phyloP scores from a whole-genome alignment of 2,113 vertebrate genomes.

The Chunga burmeisteri region DNA sequence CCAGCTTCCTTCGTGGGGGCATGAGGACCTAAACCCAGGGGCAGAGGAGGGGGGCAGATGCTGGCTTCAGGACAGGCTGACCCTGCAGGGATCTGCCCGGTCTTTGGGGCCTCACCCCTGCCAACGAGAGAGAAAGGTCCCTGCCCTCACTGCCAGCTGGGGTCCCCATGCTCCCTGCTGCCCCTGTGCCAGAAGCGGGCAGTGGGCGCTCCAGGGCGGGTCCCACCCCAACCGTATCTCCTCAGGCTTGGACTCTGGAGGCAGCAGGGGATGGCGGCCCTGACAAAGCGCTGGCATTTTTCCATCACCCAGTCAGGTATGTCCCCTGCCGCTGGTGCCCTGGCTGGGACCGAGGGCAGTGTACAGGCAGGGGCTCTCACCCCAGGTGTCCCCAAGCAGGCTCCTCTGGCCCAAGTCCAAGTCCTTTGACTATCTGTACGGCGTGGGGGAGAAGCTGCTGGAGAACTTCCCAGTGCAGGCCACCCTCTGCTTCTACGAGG shows the following conservation, averaged over 20 bases:
- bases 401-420: slow-evolving; percentile 85
- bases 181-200: accelerated
- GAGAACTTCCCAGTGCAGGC: slow-evolving; percentile 85
- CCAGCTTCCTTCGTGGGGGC: not conserved
- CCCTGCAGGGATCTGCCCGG: not conserved
- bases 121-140: no score
- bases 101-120: not conserved
- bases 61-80: not conserved
- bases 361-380: not conserved
- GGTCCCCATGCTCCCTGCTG: accelerated
- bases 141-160: not conserved
- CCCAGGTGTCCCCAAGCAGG: slow-evolving; percentile 48
- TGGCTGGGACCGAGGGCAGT: accelerated
- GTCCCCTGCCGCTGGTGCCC: not conserved
- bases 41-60: not conserved
- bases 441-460: slow-evolving; percentile 78
- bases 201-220: not conserved
- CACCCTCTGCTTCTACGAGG: slow-evolving; percentile 84
- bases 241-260: not conserved
- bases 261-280: not conserved
- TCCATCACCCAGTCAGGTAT: slow-evolving; percentile 39
- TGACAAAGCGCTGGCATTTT: not conserved
- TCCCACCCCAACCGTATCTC: not conserved
- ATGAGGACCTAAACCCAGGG: no score
- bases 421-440: slow-evolving; percentile 84